Base-by-base conservation (phyloP, 2,888 invertebrate genomes). In the Drosophila paucipuncta region DNA sequence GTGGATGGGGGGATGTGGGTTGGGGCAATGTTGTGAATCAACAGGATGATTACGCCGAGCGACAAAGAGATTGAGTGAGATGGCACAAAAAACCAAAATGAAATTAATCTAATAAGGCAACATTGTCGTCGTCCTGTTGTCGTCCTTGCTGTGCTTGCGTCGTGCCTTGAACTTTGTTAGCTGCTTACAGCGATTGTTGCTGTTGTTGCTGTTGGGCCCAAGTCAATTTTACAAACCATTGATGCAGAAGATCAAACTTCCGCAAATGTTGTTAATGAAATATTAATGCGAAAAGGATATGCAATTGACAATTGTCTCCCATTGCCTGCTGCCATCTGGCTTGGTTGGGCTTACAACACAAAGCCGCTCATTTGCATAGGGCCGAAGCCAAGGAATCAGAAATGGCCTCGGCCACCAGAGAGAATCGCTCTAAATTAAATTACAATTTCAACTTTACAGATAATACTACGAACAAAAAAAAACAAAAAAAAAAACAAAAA, bases 161-260 rank as follows among this genome's bases (percentile, higher is more conserved):
- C 47, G 49, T 37, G 37, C 43, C 64, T 71, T 73, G 52, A 80
- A 77, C 73, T 85, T 79, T 84, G 76, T 76, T 87, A 85, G 76
- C 79, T 68, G 57, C 68, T 52, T 69, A 60, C 41, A 54, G 39
- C 47, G 28, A 31, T 33, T 64, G 47, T 22, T 63, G 58, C 31
- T 31, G 31, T 9, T 31, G 30, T 35, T 54, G 52, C 58, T 63
- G 59, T 39, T 54, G 76, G 79, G 79, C 68, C 80, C 91, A 90
- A 92, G 92, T 92, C 92, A 92, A 92, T 92, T 92, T 92, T 83
- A 92, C 92, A 92, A 92, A 74, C 90, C 92, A 92, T 92, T 92
- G 92, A 92, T 92, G 92, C 92, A 92, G 92, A 92, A 92, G 91
- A 91, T 91, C 91, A 91, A 91, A 92, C 92, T 92, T 92, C 92